Conservation (phyloP, 2,113 vertebrate genomes). For the Oncorhynchus kisutch region DNA sequence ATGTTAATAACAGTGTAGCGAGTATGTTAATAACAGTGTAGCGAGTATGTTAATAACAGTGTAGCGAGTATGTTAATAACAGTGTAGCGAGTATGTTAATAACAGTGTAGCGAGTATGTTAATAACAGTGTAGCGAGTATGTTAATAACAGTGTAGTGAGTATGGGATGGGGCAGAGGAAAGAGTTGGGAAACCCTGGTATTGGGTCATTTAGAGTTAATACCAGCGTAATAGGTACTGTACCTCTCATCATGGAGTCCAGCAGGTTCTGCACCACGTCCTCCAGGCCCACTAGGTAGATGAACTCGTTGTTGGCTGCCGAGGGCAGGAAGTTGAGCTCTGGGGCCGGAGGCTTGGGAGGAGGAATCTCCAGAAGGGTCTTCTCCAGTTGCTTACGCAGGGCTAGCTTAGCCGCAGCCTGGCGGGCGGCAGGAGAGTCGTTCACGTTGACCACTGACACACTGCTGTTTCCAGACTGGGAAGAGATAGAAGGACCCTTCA, state of each 20-base stretch:
- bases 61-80: no score
- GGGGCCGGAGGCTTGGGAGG: slow-evolving; percentile 88
- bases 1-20: no score
- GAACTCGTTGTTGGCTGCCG: slow-evolving; percentile 95
- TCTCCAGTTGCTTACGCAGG: slow-evolving; percentile 93
- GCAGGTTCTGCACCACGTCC: slow-evolving; percentile 92
- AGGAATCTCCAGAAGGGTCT: slow-evolving; percentile 93
- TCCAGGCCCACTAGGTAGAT: slow-evolving; percentile 96
- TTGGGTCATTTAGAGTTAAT: no score
- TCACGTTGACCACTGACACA: slow-evolving; percentile 64
- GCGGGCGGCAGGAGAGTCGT: slow-evolving; percentile 86
- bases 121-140: no score
- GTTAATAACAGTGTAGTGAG: no score
- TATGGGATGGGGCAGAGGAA: no score
- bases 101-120: no score
- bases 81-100: no score
- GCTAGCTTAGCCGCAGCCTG: slow-evolving; percentile 94
- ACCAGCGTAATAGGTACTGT: neutral
- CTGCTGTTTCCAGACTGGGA: slow-evolving; percentile 67
- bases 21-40: no score
- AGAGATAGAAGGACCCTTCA: slow-evolving; percentile 77
- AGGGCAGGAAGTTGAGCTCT: slow-evolving; percentile 92
- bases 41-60: no score
- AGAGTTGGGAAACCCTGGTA: no score
- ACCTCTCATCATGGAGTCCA: slow-evolving; percentile 87